Evolutionary conservation across 2,888 invertebrate genomes (phyloP).

Genomic region (Sinohyriopsis cumingii): DNA sequence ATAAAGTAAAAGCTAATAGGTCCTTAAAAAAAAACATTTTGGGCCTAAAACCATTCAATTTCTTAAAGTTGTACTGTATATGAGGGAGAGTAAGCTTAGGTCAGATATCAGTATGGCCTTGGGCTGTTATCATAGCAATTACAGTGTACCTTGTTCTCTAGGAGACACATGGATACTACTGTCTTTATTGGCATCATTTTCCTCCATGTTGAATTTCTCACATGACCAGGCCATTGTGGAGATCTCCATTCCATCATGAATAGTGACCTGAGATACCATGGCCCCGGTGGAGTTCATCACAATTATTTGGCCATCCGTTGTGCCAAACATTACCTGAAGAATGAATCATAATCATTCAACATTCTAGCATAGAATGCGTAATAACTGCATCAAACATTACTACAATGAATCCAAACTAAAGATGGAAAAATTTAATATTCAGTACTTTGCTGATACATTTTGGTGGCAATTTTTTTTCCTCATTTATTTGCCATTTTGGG

Average conservation of each 20-base stretch:
- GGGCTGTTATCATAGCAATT: no score
- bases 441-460: no score
- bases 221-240: constrained; percentile 97
- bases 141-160: background rate
- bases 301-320: constrained; percentile 93
- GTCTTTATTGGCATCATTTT: constrained; percentile 71
- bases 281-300: constrained; percentile 97
- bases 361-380: background rate
- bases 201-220: constrained; percentile 98
- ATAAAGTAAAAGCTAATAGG: no score
- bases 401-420: background rate
- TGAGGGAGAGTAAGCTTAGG: no score
- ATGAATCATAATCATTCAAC: background rate
- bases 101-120: no score
- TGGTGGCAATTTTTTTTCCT: no score
- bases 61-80: no score
- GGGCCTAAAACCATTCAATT: no score
- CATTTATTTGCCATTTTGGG: no score
- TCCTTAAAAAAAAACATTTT: no score
- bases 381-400: background rate
- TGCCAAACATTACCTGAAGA: constrained; percentile 90
- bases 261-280: constrained; percentile 93
- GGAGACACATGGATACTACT: constrained; percentile 24
- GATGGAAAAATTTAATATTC: background rate
- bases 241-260: constrained; percentile 87